Evolutionary conservation across 2,797 vertebrate genomes (phyloP).

Genomic region (Labroides dimidiatus): DNA sequence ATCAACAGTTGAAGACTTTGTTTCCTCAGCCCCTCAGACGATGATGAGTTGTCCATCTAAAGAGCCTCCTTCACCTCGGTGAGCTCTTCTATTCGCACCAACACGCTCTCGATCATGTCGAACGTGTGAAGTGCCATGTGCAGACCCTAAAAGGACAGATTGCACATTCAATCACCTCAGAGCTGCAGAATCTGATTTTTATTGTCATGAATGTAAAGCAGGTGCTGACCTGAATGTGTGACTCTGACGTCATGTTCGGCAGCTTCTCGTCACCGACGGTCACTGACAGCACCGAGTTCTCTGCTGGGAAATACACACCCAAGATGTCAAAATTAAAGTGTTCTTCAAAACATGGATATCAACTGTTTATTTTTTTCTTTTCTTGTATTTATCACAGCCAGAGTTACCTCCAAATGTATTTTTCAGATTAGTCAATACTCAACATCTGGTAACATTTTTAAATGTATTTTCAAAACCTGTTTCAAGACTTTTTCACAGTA

Average conservation of each 20-base stretch:
- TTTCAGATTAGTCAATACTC: too few relatives aligned
- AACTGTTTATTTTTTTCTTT: too few relatives aligned
- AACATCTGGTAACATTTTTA: too few relatives aligned
- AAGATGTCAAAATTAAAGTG: neutral
- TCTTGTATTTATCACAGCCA: too few relatives aligned
- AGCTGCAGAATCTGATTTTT: neutral
- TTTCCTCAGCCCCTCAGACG: slow-evolving; percentile 7
- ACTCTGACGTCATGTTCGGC: slow-evolving; percentile 90
- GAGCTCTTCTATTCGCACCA: slow-evolving; percentile 95
- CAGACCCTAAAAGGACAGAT: slow-evolving; percentile 86
- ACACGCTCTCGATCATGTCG: slow-evolving; percentile 96
- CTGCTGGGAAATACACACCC: slow-evolving; percentile 37
- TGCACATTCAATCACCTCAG: neutral
- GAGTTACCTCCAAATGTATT: too few relatives aligned
- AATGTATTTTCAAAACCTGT: neutral
- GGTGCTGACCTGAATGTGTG: slow-evolving; percentile 90
- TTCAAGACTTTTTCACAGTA: too few relatives aligned
- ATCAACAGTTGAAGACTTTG: slow-evolving; percentile 1
- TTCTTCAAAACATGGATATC: too few relatives aligned
- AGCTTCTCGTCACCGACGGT: slow-evolving; percentile 87
- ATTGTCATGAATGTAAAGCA: neutral
- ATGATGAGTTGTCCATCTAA: slow-evolving; percentile 15
- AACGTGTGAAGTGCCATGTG: slow-evolving; percentile 95
- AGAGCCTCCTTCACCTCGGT: slow-evolving; percentile 82
- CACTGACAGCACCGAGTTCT: slow-evolving; percentile 81